Evolutionary conservation across 2,888 invertebrate species (phyloP), one percentile per base, ranked within the genome.

Genomic region (Chelonus formosanus): DNA sequence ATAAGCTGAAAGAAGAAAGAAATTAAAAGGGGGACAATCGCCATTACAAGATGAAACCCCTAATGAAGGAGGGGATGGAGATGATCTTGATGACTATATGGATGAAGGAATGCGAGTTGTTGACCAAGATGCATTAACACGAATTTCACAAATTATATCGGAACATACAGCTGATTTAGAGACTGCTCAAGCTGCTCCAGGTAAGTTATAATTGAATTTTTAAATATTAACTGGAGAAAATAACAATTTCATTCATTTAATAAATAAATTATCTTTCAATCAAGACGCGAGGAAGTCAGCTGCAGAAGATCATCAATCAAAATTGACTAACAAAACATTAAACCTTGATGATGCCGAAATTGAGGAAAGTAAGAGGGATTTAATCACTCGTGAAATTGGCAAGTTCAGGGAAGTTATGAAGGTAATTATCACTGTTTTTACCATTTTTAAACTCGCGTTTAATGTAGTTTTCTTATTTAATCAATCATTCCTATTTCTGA

Each of bases 391-490:
- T 76, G 98, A 98, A 89, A 98, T 98, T 85, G 95, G 95, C 78
- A 96, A 96, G 86, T 98, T 98, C 87, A 90, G 98, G 71, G 97
- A 97, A 87, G 94, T 95, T 75, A 97, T 96, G 92, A 96, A 96
- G 94, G 95, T 95, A 90, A 67, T 54, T 67, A 60, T 32, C 6
- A 62, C n/a, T 43, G 5, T 54, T 56, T 55, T 55, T 10, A 44
- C 60, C 48, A 55, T 32, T 63, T 43, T 5, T 35, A 36, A 40
- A 20, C 2, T 20, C 20, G 20, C 20, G 20, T 20, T 20, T 20
- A 20, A 3, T 62, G 44, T 34, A 43, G 8, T 63, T 34, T 54
- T 34, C 7, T 40, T 40, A 40, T 40, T 40, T 6, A 40, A 40
- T 40, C 6, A 40, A 40, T 40, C 40, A 40, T 40, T 40, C 40